Evolutionary conservation across 2,797 vertebrate species (phyloP).

Genomic region (Sternarchorhynchus goeldii): DNA sequence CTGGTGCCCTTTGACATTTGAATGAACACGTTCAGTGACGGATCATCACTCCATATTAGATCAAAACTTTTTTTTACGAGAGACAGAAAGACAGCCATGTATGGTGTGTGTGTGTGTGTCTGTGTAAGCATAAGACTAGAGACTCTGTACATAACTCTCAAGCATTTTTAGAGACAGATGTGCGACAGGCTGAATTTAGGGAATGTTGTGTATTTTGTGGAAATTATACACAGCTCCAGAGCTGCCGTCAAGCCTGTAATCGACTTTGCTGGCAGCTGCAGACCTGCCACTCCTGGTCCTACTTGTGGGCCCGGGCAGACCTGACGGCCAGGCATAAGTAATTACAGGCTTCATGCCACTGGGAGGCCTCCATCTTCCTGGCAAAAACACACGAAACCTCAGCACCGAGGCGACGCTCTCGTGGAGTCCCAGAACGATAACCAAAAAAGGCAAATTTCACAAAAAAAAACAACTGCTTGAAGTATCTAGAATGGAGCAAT

Average conservation of each 20-base stretch:
- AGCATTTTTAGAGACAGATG: constrained; percentile 16
- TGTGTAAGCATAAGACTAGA: background rate
- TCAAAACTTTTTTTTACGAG: background rate
- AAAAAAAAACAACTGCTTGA: background rate
- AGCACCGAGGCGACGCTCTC: background rate
- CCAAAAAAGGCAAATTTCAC: background rate
- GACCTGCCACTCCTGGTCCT: constrained; percentile 10
- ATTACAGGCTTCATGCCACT: constrained; percentile 9
- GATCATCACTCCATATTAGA: background rate
- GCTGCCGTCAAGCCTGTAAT: constrained; percentile 11
- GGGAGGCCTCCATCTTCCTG: background rate
- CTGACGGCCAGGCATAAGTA: constrained; percentile 25
- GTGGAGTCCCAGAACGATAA: background rate
- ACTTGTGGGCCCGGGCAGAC: constrained; percentile 7
- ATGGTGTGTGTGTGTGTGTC: too few species aligned
- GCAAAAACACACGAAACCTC: constrained; percentile 20
- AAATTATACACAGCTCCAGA: constrained; percentile 7
- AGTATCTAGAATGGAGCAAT: background rate
- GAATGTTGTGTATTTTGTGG: constrained; percentile 10
- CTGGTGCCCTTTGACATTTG: constrained; percentile 81
- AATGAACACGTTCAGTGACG: constrained; percentile 27
- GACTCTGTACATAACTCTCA: constrained; percentile 7
- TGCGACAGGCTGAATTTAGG: background rate
- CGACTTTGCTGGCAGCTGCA: constrained; percentile 20
- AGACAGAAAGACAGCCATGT: background rate